Evolutionary conservation across 2,888 invertebrate species (phyloP), one percentile per base, ranked within the genome.

Genomic region (Brachylomia viminalis): DNA sequence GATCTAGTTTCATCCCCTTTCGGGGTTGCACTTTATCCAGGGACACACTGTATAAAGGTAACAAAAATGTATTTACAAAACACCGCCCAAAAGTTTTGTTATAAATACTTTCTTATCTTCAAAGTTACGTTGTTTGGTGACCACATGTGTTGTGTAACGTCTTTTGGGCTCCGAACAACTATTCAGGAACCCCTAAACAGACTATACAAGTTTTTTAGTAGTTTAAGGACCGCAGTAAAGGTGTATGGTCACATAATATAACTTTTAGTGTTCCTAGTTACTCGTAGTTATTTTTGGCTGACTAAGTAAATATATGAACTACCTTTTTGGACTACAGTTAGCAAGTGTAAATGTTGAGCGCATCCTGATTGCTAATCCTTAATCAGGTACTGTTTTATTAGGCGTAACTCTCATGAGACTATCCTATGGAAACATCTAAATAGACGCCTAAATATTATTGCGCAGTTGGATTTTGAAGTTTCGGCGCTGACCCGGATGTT

Each of bases 121-220:
- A 74, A 75, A 82, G 68, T 75, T 65, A 13, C 13, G 38, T 72
- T 47, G 1, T 80, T 82, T n/a, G 42, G 66, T 58, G 59, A 66
- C 68, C 84, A 23, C 81, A 75, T 70, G 58, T 56, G 20, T 20
- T 38, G 0, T 10, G 45, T 69, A 75, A 81, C 30, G 75, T 54
- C 52, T 80, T 72, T 62, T 52, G 15, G 71, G 45, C 10, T 45
- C 65, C 66, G 7, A 69, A 54, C 75, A 69, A 69, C 69, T 69
- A 49, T 80, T 72, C 66, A 23, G 54, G 27, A 27, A 49, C 7
- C 30, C 52, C 27, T 80, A 42, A 75, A 75, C 47, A 42, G 54
- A 45, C 66, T 33, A 75, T 75, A 58, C 30, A 72, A 61, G 71
- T 38, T 65, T 65, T 54, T 49, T 54, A 47, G 69, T 67, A 66